Evolutionary conservation across 2,888 invertebrate genomes (phyloP).

Genomic region (Diloba caeruleocephala): DNA sequence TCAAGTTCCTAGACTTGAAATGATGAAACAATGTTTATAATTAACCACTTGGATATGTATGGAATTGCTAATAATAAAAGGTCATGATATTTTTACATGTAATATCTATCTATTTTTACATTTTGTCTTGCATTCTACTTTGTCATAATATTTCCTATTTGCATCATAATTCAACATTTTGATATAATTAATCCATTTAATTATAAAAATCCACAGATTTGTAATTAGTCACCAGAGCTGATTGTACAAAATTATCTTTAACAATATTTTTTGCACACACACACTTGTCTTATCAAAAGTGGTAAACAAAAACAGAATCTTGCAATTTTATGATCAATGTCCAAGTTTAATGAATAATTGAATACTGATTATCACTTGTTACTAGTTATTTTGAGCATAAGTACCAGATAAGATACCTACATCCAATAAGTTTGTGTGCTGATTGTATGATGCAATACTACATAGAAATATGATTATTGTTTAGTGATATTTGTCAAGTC

Average conservation of each 20-base stretch:
- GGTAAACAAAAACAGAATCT: constrained; percentile 56
- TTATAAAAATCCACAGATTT: constrained; percentile 16
- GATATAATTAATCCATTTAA: constrained; percentile 5
- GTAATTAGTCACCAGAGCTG: constrained; percentile 27
- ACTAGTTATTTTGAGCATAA: constrained; percentile 43
- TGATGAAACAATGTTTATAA: constrained; percentile 18
- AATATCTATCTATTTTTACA: constrained; percentile 19
- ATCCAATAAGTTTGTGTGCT: constrained; percentile 53
- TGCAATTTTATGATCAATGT: constrained; percentile 44
- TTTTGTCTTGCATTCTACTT: constrained; percentile 10
- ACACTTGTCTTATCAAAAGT: constrained; percentile 42
- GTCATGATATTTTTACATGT: constrained; percentile 5
- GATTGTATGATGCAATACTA: constrained; percentile 66
- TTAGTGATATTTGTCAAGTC: constrained; percentile 27
- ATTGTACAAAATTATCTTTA: constrained; percentile 26
- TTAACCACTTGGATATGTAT: constrained; percentile 21
- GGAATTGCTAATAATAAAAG: constrained; percentile 9
- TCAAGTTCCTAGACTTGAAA: constrained; percentile 34
- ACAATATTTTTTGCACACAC: constrained; percentile 42
- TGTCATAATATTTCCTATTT: constrained; percentile 10
- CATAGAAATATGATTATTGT: constrained; percentile 47
- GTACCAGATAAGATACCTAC: constrained; percentile 57
- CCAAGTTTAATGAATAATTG: constrained; percentile 52
- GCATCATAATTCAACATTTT: constrained; percentile 4
- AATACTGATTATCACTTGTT: constrained; percentile 51